Conservation (phyloP, 2,113 vertebrate genomes). For the Oreochromis tanganicae region DNA sequence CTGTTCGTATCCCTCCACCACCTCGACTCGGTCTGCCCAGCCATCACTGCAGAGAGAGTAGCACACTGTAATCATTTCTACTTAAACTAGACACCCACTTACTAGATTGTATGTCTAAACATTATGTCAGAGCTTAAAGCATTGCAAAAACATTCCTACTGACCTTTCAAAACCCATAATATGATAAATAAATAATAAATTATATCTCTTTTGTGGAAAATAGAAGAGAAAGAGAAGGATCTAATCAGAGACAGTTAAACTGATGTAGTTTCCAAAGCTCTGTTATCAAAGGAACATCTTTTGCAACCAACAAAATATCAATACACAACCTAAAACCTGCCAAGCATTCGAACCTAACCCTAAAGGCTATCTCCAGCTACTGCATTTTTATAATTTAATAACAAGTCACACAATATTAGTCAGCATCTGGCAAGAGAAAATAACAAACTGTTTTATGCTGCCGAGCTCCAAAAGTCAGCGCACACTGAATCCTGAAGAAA, state of each 20-base stretch:
- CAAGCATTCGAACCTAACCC: neutral
- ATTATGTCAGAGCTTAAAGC: neutral
- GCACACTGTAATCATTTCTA: neutral
- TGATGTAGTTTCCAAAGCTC: neutral
- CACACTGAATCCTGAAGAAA: neutral
- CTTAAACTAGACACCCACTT: neutral
- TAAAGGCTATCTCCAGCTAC: neutral
- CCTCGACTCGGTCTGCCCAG: slow-evolving; percentile 97
- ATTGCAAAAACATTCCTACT: neutral
- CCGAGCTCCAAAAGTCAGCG: neutral
- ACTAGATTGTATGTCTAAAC: neutral
- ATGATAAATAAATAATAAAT: neutral
- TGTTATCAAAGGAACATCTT: neutral
- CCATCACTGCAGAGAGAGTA: slow-evolving; percentile 79
- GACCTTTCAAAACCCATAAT: neutral
- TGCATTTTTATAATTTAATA: neutral
- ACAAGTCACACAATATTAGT: neutral
- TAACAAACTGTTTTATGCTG: neutral
- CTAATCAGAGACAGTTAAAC: neutral
- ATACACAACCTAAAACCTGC: neutral
- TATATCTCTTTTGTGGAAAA: neutral
- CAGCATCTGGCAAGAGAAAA: neutral
- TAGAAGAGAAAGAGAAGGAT: neutral
- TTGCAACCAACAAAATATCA: neutral
- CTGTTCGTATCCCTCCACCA: slow-evolving; percentile 92